Evolutionary conservation across 2,888 invertebrate genomes (phyloP).

Genomic region (Emmelina monodactyla): DNA sequence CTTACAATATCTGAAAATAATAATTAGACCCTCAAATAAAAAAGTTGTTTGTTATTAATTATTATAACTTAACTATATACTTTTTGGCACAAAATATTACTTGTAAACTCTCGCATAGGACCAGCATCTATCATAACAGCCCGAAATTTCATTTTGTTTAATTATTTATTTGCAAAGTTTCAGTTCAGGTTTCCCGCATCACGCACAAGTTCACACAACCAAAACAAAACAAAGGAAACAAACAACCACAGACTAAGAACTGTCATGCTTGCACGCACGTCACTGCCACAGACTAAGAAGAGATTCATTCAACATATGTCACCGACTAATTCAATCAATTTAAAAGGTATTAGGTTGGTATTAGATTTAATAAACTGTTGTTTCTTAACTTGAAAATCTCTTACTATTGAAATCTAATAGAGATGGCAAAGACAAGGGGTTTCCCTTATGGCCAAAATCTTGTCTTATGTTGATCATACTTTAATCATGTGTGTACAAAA

Average conservation of each 20-base stretch:
- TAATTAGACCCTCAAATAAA: not conserved
- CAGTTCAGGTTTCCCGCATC: not conserved
- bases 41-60: not conserved
- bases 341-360: no score
- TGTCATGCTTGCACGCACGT: no score
- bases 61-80: not conserved
- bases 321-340: no score
- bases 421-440: no score
- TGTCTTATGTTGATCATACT: no score
- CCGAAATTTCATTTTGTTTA: constrained; percentile 70
- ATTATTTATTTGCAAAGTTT: not conserved
- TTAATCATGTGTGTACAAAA: no score
- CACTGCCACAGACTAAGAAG: not conserved
- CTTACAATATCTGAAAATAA: constrained; percentile 70
- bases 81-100: constrained; percentile 42
- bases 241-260: no score
- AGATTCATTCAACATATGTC: no score
- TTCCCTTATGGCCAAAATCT: no score
- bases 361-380: no score
- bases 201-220: not conserved
- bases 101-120: constrained; percentile 76
- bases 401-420: no score
- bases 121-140: constrained; percentile 71
- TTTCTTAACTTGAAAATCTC: no score
- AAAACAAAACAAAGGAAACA: not conserved